Evolutionary conservation across 2,888 invertebrate genomes (phyloP).

Genomic region (Penaeus monodon): DNA sequence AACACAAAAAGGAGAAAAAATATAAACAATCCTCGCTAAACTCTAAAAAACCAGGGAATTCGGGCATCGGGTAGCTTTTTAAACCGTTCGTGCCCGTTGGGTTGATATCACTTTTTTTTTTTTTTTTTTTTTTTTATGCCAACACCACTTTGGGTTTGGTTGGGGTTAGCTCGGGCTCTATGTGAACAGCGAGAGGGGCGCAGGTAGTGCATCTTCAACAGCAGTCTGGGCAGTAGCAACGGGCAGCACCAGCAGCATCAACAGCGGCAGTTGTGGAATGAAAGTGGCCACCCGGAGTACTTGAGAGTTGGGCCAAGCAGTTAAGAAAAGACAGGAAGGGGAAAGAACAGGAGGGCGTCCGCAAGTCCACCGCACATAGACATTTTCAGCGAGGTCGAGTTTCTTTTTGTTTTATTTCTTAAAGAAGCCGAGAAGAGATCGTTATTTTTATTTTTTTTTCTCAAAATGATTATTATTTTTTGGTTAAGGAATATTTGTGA

Average conservation of each 20-base stretch:
- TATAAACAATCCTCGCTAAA: no score
- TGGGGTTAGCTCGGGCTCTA: slow-evolving; percentile 32
- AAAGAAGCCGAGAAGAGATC: slow-evolving; percentile 25
- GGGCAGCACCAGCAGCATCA: slow-evolving; percentile 7
- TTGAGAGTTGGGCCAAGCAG: slow-evolving; percentile 48
- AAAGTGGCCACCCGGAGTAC: slow-evolving; percentile 41
- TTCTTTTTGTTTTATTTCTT: background rate
- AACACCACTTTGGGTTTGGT: slow-evolving; percentile 39
- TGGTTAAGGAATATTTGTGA: no score
- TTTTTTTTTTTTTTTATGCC: background rate
- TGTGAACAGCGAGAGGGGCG: slow-evolving; percentile 16
- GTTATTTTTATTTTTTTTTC: background rate
- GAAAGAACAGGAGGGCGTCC: slow-evolving; percentile 50
- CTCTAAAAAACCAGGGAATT: no score
- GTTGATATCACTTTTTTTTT: background rate
- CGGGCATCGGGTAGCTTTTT: no score
- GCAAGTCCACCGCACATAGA: slow-evolving; percentile 57
- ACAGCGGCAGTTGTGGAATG: slow-evolving; percentile 8
- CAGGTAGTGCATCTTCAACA: slow-evolving; percentile 8
- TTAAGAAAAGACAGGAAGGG: slow-evolving; percentile 58
- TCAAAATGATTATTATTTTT: no score
- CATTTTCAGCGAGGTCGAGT: slow-evolving; percentile 56
- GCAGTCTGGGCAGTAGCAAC: slow-evolving; percentile 12
- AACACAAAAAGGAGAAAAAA: background rate
- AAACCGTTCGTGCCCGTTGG: slow-evolving; percentile 7